phyloP scores from a whole-genome alignment of 2,113 vertebrate genomes.

The Grammomys surdaster region DNA sequence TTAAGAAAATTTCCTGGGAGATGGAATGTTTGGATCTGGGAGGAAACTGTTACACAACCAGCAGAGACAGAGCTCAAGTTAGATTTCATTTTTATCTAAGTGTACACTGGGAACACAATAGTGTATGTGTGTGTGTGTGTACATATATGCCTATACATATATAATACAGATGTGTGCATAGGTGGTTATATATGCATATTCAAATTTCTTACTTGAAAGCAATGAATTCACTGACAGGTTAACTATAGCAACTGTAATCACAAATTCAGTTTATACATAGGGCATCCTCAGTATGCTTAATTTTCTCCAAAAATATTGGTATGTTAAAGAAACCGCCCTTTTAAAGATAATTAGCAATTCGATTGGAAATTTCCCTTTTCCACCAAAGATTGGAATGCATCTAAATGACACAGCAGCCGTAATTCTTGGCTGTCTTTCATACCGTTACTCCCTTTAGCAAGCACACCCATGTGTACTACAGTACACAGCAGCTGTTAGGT shows the following conservation, averaged over 20 bases:
- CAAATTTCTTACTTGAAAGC: background rate
- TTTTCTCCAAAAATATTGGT: background rate
- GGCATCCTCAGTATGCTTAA: background rate
- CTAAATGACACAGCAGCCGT: background rate
- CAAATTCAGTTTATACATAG: background rate
- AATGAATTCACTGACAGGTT: background rate
- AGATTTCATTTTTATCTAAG: too few relatives aligned
- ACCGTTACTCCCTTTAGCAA: background rate
- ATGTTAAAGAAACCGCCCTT: slow-evolving; percentile 2
- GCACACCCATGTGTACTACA: background rate
- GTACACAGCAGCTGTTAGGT: background rate
- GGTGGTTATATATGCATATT: background rate
- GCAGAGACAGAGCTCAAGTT: background rate
- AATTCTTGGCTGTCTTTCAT: background rate
- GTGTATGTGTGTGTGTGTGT: background rate
- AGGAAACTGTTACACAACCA: background rate
- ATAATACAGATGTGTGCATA: background rate
- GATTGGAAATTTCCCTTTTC: background rate
- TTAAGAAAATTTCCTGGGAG: background rate
- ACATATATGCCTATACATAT: background rate
- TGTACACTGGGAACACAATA: background rate
- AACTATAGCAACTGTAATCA: background rate
- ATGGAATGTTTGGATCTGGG: background rate
- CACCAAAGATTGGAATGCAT: background rate
- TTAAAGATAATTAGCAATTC: slow-evolving; percentile 20